A percentile compares a stretch with the other conserved stretches of the same genome.
These are phyloP conservation scores for Hylia prasina DNA, from an alignment of 2,113 vertebrate genomes.

Conservation along the genomic window DNA sequence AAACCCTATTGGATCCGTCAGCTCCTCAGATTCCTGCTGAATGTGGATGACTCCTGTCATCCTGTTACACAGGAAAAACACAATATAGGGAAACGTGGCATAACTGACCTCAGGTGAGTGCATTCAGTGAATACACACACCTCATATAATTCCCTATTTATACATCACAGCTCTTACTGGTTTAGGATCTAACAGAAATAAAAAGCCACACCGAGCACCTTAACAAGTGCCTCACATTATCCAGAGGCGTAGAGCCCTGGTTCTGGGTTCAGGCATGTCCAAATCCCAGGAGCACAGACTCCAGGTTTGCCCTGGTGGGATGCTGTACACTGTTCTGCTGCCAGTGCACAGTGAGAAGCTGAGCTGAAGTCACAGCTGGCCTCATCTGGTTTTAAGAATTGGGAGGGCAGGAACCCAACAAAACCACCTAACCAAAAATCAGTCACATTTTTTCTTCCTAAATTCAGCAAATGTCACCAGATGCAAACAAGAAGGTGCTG, in stretches of 20 bases:
- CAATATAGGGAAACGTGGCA: background rate
- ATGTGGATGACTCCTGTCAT: background rate
- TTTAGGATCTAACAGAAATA: background rate
- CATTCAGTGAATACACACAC: background rate
- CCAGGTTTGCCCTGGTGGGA: background rate
- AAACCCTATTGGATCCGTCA: background rate
- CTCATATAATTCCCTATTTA: background rate
- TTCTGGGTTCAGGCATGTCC: background rate
- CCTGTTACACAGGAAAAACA: background rate
- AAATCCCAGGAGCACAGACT: background rate
- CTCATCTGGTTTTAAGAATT: background rate
- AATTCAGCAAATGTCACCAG: background rate
- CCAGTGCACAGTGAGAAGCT: rapidly evolving
- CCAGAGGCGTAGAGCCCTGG: rapidly evolving
- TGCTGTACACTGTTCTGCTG: rapidly evolving
- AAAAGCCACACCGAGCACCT: background rate
- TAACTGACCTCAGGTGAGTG: background rate
- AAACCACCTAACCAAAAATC: background rate
- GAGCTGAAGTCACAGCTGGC: background rate
- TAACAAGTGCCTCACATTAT: background rate
- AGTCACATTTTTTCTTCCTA: background rate
- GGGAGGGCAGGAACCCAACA: background rate
- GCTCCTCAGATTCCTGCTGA: background rate
- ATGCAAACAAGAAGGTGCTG: background rate
- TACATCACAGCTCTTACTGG: background rate